These are phyloP conservation scores for Myiagra hebetior DNA, from an alignment of 2,113 vertebrate genomes.

Conservation along the genomic window DNA sequence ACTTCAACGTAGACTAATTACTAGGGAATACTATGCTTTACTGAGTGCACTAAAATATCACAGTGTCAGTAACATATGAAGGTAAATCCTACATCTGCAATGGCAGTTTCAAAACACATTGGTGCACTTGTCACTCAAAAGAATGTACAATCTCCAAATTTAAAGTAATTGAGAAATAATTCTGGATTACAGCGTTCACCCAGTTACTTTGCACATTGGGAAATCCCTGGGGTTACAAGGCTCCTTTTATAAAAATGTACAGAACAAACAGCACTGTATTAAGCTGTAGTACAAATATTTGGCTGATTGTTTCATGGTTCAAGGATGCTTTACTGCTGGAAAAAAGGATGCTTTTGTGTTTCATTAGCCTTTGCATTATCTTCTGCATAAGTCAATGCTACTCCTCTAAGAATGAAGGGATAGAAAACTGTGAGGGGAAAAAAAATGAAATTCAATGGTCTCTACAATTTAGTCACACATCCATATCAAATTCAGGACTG, in stretches of 20 bases:
- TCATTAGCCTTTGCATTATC: conserved; percentile 17
- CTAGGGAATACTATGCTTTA: not conserved
- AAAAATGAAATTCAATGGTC: not conserved
- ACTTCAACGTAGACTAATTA: not conserved
- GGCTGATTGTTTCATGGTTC: not conserved
- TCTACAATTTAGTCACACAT: not conserved
- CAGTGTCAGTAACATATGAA: not conserved
- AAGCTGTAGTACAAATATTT: conserved; percentile 12
- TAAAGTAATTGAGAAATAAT: not conserved
- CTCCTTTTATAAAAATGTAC: not conserved
- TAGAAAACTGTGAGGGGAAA: not conserved
- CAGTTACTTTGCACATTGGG: not conserved
- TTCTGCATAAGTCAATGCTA: not conserved
- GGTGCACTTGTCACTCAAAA: not conserved
- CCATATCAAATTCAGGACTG: not conserved
- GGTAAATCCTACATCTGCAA: not conserved
- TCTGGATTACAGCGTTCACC: not conserved
- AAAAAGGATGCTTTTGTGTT: conserved; percentile 33
- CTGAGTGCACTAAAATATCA: not conserved
- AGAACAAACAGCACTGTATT: not conserved
- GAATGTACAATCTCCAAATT: not conserved
- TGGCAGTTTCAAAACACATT: not conserved
- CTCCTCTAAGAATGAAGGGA: not conserved
- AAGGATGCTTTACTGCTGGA: conserved; percentile 1
- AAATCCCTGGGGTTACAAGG: not conserved